Percentiles rank a stretch among this genome's conserved stretches.
Conservation (phyloP, 1,140 invertebrate species). For the Idris sp. region DNA sequence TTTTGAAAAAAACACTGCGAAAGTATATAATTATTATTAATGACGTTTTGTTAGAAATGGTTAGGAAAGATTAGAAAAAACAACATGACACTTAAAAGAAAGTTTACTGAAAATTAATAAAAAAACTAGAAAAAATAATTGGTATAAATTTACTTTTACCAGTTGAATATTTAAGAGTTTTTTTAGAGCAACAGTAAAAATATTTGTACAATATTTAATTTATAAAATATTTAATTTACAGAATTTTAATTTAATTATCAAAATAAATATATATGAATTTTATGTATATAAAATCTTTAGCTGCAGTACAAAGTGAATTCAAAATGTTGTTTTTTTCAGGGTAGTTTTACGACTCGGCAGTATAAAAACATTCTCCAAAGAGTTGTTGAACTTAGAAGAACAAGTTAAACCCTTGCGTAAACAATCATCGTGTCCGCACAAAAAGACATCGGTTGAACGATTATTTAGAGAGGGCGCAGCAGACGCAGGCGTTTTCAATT, state of each 20-base stretch:
- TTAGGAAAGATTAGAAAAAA: too few relatives aligned
- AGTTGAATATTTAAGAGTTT: too few relatives aligned
- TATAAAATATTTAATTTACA: too few relatives aligned
- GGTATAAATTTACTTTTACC: too few relatives aligned
- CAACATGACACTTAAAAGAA: too few relatives aligned
- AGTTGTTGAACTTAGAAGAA: constrained; percentile 86
- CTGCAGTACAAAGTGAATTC: too few relatives aligned
- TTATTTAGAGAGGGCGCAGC: constrained; percentile 85
- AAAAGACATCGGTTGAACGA: constrained; percentile 90
- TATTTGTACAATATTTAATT: too few relatives aligned
- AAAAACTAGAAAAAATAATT: too few relatives aligned
- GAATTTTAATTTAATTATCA: too few relatives aligned
- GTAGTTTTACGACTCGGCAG: constrained; percentile 90
- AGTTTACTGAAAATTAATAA: background rate
- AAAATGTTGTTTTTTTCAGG: constrained; percentile 75
- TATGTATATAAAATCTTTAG: too few relatives aligned
- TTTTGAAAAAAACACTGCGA: background rate
- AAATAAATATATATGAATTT: too few relatives aligned
- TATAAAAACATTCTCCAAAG: constrained; percentile 84
- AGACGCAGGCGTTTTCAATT: constrained; percentile 81
- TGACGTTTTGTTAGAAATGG: constrained; percentile 23
- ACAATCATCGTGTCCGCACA: constrained; percentile 88
- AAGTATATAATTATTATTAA: constrained; percentile 13
- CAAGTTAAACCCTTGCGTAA: constrained; percentile 90
- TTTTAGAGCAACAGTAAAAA: too few relatives aligned